Base-by-base conservation (phyloP, 92 coral and sea anemone species). In the Chrysogorgia sp. region DNA sequence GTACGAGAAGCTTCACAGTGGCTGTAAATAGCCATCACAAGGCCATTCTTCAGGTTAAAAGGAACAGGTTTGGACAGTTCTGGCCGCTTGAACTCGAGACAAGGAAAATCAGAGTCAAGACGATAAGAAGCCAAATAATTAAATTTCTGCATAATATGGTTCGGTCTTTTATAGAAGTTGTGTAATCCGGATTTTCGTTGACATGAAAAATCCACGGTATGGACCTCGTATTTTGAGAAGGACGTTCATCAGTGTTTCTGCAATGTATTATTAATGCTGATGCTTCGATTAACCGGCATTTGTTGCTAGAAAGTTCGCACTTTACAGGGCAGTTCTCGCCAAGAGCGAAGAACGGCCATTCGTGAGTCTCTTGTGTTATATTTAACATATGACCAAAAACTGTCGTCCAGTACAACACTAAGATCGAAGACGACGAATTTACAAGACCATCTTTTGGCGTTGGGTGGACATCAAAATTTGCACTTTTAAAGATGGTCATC, bases 171-270 rank as follows among this genome's bases (percentile, higher is more conserved):
- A 92, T 63, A 34, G 97, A 82, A 0, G 96, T 90, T 22, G 97
- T 92, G 79, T 92, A 92, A 1, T 82, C 92, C 3, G 97, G 97
- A 43, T 92, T 90, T 81, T 92, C 97, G 58, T 92, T 92, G 8
- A 90, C 90, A 52, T 92, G 97, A 9, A 92, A 88, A 70, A 92
- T 92, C 97, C 97, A 92, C 8, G 97, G 97, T 15, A 96, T 94
- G 21, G 59, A 17, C 26, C 17, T 52, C 26, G 7, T 7, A 66
- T 37, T 37, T 37, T 87, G 67, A 34, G 97, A 96, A 23, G 97
- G 97, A 52, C 87, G 74, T 48, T 92, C 88, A 17, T 6, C 59
- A 52, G 17, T 52, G 62, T 92, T 96, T 23, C 97, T 71, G 7
- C 96, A 96, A 75, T 92, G 97, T 31, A 92, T 92, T 23, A 92